These are phyloP conservation scores for Pseudonaja textilis DNA, from an alignment of 2,113 vertebrate genomes.

Conservation along the genomic window DNA sequence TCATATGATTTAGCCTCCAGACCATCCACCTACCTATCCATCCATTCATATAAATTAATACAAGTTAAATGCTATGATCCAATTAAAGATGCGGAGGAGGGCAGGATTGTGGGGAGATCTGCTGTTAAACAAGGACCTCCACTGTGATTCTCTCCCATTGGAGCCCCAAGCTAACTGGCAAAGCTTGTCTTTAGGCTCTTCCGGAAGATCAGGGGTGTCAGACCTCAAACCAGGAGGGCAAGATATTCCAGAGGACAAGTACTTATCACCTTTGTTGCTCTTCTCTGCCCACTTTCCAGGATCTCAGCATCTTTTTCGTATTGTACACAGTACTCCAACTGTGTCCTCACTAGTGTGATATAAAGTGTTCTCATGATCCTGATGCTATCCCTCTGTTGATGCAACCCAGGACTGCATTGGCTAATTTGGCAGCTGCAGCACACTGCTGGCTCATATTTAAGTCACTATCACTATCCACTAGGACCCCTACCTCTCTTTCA, in stretches of 20 bases:
- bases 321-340: no score
- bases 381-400: background rate
- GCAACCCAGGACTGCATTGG: background rate
- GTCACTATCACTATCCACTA: background rate
- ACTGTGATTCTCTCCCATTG: no score
- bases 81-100: background rate
- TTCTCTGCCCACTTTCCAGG: no score
- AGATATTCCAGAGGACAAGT: no score
- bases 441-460: background rate
- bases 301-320: no score
- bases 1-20: background rate
- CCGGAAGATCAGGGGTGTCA: no score
- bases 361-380: background rate
- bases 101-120: background rate
- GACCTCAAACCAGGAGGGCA: no score
- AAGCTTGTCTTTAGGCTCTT: no score
- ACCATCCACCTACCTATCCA: background rate
- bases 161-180: no score
- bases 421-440: background rate
- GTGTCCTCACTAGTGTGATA: background rate
- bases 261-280: no score
- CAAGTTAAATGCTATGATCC: background rate
- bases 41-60: background rate
- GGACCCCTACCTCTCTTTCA: background rate
- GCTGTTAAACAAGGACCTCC: no score